Percentiles rank a stretch among this genome's conserved stretches.
These are phyloP conservation scores for Criorhina ranunculi DNA, from an alignment of 2,888 invertebrate species.

Conservation along the genomic window DNA sequence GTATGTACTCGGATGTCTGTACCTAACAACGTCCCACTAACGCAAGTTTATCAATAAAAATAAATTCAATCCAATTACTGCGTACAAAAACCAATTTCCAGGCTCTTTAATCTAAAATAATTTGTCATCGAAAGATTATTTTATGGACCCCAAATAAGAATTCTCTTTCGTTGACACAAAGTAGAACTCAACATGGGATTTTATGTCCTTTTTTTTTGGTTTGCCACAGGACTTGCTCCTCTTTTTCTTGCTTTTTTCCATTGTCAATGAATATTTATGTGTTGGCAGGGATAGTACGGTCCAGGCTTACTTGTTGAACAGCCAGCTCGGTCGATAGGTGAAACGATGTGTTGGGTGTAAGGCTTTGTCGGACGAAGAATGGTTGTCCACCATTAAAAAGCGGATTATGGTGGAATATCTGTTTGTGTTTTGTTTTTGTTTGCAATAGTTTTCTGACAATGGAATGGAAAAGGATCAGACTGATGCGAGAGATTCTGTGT, in stretches of 20 bases:
- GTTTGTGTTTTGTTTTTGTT: slow-evolving; percentile 6
- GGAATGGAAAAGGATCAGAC: background rate
- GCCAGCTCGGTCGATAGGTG: background rate
- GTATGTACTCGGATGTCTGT: too few relatives aligned
- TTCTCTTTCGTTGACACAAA: slow-evolving; percentile 27
- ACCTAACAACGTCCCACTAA: slow-evolving; percentile 17
- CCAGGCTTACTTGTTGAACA: slow-evolving; percentile 4
- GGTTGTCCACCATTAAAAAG: slow-evolving; percentile 2
- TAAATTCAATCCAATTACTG: slow-evolving; percentile 31
- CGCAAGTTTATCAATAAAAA: slow-evolving; percentile 27
- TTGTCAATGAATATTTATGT: slow-evolving; percentile 35
- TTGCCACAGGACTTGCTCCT: background rate
- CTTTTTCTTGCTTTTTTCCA: slow-evolving; percentile 10
- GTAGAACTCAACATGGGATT: slow-evolving; percentile 23
- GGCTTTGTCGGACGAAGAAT: slow-evolving; percentile 30
- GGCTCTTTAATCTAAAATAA: slow-evolving; percentile 36
- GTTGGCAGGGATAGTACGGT: background rate
- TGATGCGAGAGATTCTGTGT: background rate
- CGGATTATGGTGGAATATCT: slow-evolving; percentile 17
- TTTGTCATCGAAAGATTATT: slow-evolving; percentile 40
- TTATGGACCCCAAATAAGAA: slow-evolving; percentile 13
- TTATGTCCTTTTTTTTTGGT: slow-evolving; percentile 19
- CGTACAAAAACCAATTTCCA: slow-evolving; percentile 16
- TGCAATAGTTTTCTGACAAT: slow-evolving; percentile 25
- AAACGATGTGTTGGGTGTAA: slow-evolving; percentile 38